phyloP scores from a whole-genome alignment of 2,113 vertebrate species.

The Mus musculus region GRCm39 chr10:91333001-91333500 shows the following conservation, averaged over 20 bases:
- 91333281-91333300: background rate
- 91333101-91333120: background rate
- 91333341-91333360: constrained; percentile 9
- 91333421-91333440: background rate
- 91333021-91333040: constrained; percentile 9
- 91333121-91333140: background rate
- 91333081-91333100: background rate
- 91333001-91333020: background rate
- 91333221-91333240: background rate
- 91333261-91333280: constrained; percentile 23
- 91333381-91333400: background rate
- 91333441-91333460: too few species aligned
- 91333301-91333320: constrained; percentile 34
- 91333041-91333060: background rate
- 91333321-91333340: background rate
- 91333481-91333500: too few species aligned
- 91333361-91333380: background rate
- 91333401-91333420: background rate
- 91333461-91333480: background rate
- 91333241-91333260: background rate
- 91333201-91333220: background rate
- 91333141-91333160: background rate
- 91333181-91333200: background rate
- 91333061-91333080: constrained; percentile 1
- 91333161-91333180: background rate